Evolutionary conservation across 1,140 invertebrate species (phyloP).

Genomic region (Drosophila grimshawi): DNA sequence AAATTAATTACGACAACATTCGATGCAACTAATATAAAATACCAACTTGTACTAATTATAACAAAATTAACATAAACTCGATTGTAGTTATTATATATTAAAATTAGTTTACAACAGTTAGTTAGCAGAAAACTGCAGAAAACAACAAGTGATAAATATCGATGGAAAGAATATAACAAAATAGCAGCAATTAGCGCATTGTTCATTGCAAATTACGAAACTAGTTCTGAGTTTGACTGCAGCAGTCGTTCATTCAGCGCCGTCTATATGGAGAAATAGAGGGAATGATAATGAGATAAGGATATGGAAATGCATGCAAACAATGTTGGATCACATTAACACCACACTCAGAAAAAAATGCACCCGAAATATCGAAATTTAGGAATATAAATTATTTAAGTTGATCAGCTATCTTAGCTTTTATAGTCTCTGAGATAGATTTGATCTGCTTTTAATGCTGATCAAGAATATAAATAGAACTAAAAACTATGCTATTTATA

Average conservation of each 20-base stretch:
- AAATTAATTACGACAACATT: slow-evolving; percentile 38
- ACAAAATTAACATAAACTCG: slow-evolving; percentile 27
- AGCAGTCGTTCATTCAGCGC: slow-evolving; percentile 51
- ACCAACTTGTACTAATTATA: slow-evolving; percentile 51
- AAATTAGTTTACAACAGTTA: slow-evolving; percentile 59
- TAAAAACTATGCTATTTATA: no score
- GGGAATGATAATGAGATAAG: background rate
- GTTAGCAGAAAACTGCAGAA: slow-evolving; percentile 31
- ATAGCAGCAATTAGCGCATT: slow-evolving; percentile 46
- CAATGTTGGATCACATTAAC: background rate
- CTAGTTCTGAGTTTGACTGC: slow-evolving; percentile 53
- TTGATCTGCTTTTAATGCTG: no score
- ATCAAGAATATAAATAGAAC: no score
- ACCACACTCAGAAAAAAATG: background rate
- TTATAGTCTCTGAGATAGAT: no score
- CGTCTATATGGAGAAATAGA: slow-evolving; percentile 40
- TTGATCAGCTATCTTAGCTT: no score
- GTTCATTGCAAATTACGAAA: slow-evolving; percentile 57
- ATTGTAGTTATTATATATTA: slow-evolving; percentile 32
- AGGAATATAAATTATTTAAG: no score
- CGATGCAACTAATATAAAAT: slow-evolving; percentile 17
- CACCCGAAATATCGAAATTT: no score
- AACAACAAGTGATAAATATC: slow-evolving; percentile 43
- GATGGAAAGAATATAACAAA: slow-evolving; percentile 11
- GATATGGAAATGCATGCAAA: slow-evolving; percentile 3